These are phyloP conservation scores for Setophaga kirtlandii DNA, from an alignment of 2,113 vertebrate species.

Conservation along the genomic window DNA sequence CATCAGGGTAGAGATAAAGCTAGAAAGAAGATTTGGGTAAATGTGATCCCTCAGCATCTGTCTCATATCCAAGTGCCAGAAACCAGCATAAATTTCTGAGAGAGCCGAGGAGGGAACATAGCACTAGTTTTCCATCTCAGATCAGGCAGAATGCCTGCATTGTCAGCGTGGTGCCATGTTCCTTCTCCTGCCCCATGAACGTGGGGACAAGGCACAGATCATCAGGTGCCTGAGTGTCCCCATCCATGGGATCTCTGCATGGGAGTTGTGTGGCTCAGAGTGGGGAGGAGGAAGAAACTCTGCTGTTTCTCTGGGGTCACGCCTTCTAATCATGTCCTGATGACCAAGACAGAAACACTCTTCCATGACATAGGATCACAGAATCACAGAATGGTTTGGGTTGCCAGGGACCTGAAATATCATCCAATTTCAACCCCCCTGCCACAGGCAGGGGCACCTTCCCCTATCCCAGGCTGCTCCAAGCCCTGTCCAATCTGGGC, in stretches of 20 bases:
- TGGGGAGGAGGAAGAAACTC: neutral
- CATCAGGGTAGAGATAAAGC: rapidly evolving
- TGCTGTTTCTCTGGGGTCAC: neutral
- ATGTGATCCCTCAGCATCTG: neutral
- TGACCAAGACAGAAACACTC: neutral
- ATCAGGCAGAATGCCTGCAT: neutral
- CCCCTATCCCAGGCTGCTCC: neutral
- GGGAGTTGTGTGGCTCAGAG: rapidly evolving
- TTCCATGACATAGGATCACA: neutral
- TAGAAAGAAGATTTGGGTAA: neutral
- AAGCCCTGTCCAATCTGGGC: rapidly evolving
- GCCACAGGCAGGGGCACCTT: neutral
- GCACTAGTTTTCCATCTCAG: neutral
- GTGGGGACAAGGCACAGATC: rapidly evolving
- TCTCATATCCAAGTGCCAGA: neutral
- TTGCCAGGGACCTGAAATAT: neutral
- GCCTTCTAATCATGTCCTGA: neutral
- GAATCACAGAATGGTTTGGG: neutral
- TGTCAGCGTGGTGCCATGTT: neutral
- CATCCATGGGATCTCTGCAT: neutral
- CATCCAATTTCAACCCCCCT: rapidly evolving
- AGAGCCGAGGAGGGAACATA: neutral
- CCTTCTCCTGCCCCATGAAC: neutral
- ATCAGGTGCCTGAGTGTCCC: neutral
- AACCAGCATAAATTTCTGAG: neutral